Percentiles rank a stretch among this genome's conserved stretches.
phyloP scores from a whole-genome alignment of 2,797 vertebrate genomes.

The Nyctalus aviator region DNA sequence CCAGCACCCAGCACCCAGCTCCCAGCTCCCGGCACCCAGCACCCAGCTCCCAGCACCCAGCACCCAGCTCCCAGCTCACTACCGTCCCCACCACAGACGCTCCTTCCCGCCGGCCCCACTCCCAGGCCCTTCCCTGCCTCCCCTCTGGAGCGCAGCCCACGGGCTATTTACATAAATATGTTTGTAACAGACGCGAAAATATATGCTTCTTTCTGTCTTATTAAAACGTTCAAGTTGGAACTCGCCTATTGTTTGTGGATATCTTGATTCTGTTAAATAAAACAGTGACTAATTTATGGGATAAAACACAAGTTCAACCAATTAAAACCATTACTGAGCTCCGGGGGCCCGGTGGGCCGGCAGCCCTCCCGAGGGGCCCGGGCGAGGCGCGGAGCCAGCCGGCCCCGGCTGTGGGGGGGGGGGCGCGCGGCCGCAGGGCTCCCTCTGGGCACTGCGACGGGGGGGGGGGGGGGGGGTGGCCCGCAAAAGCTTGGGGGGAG shows the following conservation, averaged over 20 bases:
- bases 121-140: constrained; percentile 55
- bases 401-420: background rate
- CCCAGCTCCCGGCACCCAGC: too few species aligned
- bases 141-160: constrained; percentile 71
- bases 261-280: constrained; percentile 81
- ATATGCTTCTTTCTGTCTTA: constrained; percentile 80
- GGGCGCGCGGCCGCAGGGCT: background rate
- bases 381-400: constrained; percentile 48
- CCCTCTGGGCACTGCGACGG: background rate
- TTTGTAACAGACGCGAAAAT: constrained; percentile 78
- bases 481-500: background rate
- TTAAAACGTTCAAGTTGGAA: constrained; percentile 88
- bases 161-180: constrained; percentile 76
- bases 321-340: constrained; percentile 73
- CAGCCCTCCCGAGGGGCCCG: constrained; percentile 48
- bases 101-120: constrained; percentile 59
- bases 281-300: constrained; percentile 78
- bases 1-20: too few species aligned
- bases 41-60: too few species aligned
- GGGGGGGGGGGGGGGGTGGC: background rate
- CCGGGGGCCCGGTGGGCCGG: constrained; percentile 46
- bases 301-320: constrained; percentile 82
- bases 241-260: constrained; percentile 87
- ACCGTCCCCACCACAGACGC: constrained; percentile 56
- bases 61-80: background rate